Conservation (phyloP, 2,888 invertebrate genomes). For the Podabrus alpinus region DNA sequence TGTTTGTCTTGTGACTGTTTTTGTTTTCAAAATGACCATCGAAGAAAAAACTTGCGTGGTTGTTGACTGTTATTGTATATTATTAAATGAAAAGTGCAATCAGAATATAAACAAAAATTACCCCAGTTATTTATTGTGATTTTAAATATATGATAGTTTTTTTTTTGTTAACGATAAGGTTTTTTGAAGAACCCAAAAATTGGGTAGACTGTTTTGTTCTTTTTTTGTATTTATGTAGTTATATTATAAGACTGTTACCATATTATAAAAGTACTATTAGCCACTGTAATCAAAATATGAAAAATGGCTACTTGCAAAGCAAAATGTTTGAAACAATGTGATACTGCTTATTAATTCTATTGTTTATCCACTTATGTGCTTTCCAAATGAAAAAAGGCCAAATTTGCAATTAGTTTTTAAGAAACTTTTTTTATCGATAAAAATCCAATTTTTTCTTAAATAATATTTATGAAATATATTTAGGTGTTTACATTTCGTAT, state of each 20-base stretch:
- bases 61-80: slow-evolving; percentile 27
- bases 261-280: slow-evolving; percentile 48
- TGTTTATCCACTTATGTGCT: slow-evolving; percentile 45
- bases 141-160: slow-evolving; percentile 34
- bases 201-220: slow-evolving; percentile 35
- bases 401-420: slow-evolving; percentile 45
- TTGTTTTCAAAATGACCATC: slow-evolving; percentile 9
- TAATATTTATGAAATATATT: slow-evolving; percentile 24
- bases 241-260: slow-evolving; percentile 58
- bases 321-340: slow-evolving; percentile 57
- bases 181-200: slow-evolving; percentile 23
- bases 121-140: slow-evolving; percentile 51
- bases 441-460: slow-evolving; percentile 23
- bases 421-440: slow-evolving; percentile 24
- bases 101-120: slow-evolving; percentile 43
- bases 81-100: slow-evolving; percentile 39
- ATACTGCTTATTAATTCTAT: slow-evolving; percentile 51
- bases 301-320: slow-evolving; percentile 49
- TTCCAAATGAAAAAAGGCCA: slow-evolving; percentile 48
- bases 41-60: slow-evolving; percentile 17
- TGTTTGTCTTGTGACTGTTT: slow-evolving; percentile 24
- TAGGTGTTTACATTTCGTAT: slow-evolving; percentile 37
- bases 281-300: slow-evolving; percentile 38
- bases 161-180: slow-evolving; percentile 31
- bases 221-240: slow-evolving; percentile 51